Evolutionary conservation across 2,888 invertebrate genomes (phyloP).

Genomic region (Tuberolachnus salignus): DNA sequence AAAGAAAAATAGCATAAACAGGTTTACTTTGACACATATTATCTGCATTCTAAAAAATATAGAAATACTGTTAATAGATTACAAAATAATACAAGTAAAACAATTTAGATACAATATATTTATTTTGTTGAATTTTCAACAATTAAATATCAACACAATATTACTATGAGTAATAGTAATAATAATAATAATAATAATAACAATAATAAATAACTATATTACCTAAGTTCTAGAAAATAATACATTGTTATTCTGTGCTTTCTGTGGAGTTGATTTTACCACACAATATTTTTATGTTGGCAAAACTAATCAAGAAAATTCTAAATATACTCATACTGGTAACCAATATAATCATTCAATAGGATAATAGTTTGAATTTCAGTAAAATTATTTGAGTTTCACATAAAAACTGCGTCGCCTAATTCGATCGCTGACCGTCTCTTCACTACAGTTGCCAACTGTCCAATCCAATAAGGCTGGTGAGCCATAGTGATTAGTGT

Average conservation of each 20-base stretch:
- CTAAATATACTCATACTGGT: slow-evolving; percentile 23
- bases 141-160: slow-evolving; percentile 29
- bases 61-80: slow-evolving; percentile 28
- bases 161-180: not conserved
- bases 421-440: slow-evolving; percentile 84
- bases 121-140: slow-evolving; percentile 31
- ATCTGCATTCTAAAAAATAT: slow-evolving; percentile 11
- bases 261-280: not conserved
- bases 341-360: slow-evolving; percentile 24
- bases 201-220: slow-evolving; percentile 38
- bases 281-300: not conserved
- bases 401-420: slow-evolving; percentile 83
- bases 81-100: slow-evolving; percentile 18
- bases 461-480: slow-evolving; percentile 54
- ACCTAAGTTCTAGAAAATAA: slow-evolving; percentile 3
- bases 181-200: slow-evolving; percentile 11
- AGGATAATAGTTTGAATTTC: slow-evolving; percentile 5
- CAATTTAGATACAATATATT: slow-evolving; percentile 27
- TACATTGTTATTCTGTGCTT: slow-evolving; percentile 34
- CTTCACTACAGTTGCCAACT: slow-evolving; percentile 61
- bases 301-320: not conserved
- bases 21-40: not conserved
- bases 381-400: slow-evolving; percentile 36
- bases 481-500: slow-evolving; percentile 23
- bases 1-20: too few relatives aligned